Conservation (phyloP, 1,140 invertebrate species). For the Atta texana region DNA sequence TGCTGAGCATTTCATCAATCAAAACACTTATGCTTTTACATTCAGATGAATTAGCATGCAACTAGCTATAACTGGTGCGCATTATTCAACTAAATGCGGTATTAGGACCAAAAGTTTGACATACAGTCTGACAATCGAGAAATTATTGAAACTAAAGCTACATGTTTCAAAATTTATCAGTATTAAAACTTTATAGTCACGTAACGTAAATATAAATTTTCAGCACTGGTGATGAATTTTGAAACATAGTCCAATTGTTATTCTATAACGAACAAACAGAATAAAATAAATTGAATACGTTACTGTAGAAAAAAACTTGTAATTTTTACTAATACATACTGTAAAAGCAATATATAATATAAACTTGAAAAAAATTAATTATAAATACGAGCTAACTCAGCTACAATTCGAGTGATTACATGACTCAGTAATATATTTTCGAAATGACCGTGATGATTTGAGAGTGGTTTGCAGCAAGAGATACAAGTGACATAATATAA, state of each 20-base stretch:
- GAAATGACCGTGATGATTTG: background rate
- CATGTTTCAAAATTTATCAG: too few relatives aligned
- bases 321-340: background rate
- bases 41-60: background rate
- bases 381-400: background rate
- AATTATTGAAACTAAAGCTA: background rate
- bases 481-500: too few relatives aligned
- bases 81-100: background rate
- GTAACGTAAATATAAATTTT: too few relatives aligned
- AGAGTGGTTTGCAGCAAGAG: too few relatives aligned
- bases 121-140: background rate
- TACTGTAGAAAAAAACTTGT: background rate
- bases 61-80: background rate
- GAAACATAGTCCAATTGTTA: too few relatives aligned
- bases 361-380: background rate
- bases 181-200: too few relatives aligned
- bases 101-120: background rate
- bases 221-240: too few relatives aligned
- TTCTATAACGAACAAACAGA: too few relatives aligned
- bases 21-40: conserved; percentile 3
- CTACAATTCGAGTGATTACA: background rate
- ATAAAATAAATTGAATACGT: background rate
- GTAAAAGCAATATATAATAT: background rate
- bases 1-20: background rate
- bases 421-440: background rate